Conservation (phyloP, 2,888 invertebrate species). For the Girardia tigrina region DNA sequence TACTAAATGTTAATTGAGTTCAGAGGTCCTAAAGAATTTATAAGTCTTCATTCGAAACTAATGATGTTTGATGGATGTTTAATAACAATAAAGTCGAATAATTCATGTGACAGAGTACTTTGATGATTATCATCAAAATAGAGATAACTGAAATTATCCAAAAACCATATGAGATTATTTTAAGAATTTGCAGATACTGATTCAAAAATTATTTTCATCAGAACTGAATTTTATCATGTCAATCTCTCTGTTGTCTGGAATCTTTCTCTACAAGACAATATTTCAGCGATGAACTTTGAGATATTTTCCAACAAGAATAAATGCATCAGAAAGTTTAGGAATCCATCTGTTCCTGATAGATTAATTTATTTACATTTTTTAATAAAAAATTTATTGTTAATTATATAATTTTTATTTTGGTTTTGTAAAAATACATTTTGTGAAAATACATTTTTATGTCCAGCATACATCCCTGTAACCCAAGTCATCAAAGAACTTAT, state of each 20-base stretch:
- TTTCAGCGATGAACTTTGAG: neutral
- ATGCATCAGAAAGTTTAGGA: neutral
- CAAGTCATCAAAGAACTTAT: too few relatives aligned
- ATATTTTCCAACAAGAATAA: constrained; percentile 10
- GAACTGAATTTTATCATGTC: constrained; percentile 29
- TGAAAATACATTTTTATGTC: too few relatives aligned
- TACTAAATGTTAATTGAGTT: constrained; percentile 91
- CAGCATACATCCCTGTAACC: too few relatives aligned
- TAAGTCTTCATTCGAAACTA: neutral
- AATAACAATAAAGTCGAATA: too few relatives aligned
- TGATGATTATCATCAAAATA: constrained; percentile 57
- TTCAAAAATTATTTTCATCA: constrained; percentile 27
- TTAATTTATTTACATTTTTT: too few relatives aligned
- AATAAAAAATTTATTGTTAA: too few relatives aligned
- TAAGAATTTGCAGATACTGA: constrained; percentile 8
- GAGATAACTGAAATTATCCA: neutral
- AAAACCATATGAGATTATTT: constrained; percentile 20
- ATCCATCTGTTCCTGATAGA: too few relatives aligned
- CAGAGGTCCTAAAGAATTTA: constrained; percentile 64
- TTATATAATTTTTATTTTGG: too few relatives aligned
- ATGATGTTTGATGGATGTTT: neutral
- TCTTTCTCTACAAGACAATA: neutral
- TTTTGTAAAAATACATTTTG: too few relatives aligned
- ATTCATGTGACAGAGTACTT: too few relatives aligned
- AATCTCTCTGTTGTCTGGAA: neutral